Conservation (phyloP, 2,113 vertebrate species). For the Pseudorectes ferrugineus region DNA sequence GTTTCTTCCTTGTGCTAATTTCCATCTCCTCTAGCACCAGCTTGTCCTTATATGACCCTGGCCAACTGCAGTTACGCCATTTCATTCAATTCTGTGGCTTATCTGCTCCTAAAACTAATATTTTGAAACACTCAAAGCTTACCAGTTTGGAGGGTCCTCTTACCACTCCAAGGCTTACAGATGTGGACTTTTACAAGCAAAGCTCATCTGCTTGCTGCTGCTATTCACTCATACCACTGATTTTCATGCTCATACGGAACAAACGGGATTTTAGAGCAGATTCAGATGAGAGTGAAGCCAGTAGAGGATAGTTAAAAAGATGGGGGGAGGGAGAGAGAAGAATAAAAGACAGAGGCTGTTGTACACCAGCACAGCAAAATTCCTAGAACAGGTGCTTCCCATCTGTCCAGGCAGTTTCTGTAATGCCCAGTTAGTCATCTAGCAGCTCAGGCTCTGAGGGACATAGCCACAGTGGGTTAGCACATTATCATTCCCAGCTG, state of each 20-base stretch:
- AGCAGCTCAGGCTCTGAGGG: neutral
- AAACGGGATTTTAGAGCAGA: neutral
- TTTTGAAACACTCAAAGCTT: neutral
- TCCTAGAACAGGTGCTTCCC: neutral
- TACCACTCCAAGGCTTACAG: neutral
- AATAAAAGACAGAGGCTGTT: neutral
- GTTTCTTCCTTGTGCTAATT: constrained; percentile 25
- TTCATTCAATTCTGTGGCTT: neutral
- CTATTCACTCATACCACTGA: neutral
- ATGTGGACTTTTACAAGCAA: neutral
- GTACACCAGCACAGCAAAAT: neutral
- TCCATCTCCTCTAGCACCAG: neutral
- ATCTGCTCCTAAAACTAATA: neutral
- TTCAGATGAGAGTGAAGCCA: neutral
- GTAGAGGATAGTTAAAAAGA: neutral
- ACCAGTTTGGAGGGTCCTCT: neutral
- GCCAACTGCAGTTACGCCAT: neutral
- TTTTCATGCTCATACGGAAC: neutral
- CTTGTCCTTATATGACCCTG: constrained; percentile 11
- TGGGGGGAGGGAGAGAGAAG: neutral
- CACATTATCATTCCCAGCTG: neutral
- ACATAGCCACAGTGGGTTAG: neutral
- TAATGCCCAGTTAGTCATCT: neutral
- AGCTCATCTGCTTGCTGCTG: neutral
- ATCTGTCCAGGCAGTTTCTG: neutral